Evolutionary conservation across 2,113 vertebrate genomes (phyloP).

Genomic region (Tragelaphus imberbis): DNA sequence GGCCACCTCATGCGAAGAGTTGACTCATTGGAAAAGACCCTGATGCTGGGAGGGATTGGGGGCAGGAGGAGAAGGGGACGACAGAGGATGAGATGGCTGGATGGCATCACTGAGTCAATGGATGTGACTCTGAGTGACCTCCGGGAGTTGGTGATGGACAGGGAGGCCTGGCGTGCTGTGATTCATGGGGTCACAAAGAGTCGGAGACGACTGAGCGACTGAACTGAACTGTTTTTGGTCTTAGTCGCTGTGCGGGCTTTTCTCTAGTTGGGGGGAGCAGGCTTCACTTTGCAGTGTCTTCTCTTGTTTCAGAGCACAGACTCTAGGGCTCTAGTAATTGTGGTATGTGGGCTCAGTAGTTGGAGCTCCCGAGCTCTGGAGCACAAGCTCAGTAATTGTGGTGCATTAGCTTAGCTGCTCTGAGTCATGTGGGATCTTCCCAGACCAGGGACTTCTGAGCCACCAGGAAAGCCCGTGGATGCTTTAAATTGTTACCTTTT

Average conservation of each 20-base stretch:
- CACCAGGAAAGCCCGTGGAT: neutral
- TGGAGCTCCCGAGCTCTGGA: neutral
- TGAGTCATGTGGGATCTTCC: neutral
- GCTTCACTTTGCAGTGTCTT: neutral
- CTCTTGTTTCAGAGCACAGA: neutral
- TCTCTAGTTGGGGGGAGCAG: accelerated
- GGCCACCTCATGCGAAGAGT: no score
- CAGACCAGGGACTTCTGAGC: neutral
- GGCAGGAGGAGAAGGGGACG: no score
- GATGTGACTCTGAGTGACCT: no score
- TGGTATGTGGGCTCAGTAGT: neutral
- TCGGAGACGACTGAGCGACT: no score
- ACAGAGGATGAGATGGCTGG: no score
- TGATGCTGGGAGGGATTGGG: no score
- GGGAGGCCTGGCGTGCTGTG: no score
- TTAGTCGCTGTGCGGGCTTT: accelerated
- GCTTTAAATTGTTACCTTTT: neutral
- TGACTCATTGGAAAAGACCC: no score
- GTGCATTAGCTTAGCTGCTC: neutral
- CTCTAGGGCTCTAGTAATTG: neutral
- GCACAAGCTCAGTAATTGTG: neutral
- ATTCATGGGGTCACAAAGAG: no score
- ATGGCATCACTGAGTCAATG: no score
- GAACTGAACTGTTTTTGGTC: neutral
- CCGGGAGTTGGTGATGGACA: no score